phyloP scores from a whole-genome alignment of 30 jellyfish, hydroid and myxozoan species.

The Pseudorhiza aurosa region DNA sequence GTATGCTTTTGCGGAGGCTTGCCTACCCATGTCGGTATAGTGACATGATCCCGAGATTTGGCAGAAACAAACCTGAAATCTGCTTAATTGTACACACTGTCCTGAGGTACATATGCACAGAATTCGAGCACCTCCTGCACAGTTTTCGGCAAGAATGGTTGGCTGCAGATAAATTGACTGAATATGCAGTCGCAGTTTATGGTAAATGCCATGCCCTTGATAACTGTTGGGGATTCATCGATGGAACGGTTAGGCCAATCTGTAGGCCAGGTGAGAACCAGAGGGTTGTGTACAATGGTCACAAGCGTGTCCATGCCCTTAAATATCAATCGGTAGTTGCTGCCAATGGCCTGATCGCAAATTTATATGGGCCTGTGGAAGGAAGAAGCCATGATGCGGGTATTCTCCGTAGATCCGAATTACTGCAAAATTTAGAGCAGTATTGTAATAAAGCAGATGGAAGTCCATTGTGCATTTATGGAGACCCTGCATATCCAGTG shows the following conservation, averaged over 20 bases:
- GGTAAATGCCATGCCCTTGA: neutral
- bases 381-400: conserved; percentile 25
- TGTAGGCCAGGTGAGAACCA: conserved; percentile 9
- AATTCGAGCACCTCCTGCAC: neutral
- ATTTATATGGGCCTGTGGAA: conserved; percentile 10
- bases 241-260: conserved; percentile 10
- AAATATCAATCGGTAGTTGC: conserved; percentile 25
- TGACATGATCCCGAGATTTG: conserved; percentile 54
- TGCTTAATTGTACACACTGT: conserved; percentile 13
- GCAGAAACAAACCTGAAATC: conserved; percentile 21
- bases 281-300: conserved; percentile 11
- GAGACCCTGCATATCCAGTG: conserved; percentile 68
- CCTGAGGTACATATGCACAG: neutral
- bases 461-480: conserved; percentile 27
- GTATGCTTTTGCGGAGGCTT: neutral
- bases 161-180: neutral
- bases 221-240: conserved; percentile 28
- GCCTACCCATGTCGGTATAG: conserved; percentile 50
- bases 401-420: conserved; percentile 23
- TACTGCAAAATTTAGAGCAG: neutral
- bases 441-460: conserved; percentile 17
- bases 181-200: conserved; percentile 6
- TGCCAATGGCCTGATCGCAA: conserved; percentile 5
- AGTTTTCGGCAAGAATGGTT: neutral
- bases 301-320: conserved; percentile 1